These are phyloP conservation scores for Tribolium castaneum DNA, from an alignment of 1,140 invertebrate species.

Conservation along the genomic window DNA sequence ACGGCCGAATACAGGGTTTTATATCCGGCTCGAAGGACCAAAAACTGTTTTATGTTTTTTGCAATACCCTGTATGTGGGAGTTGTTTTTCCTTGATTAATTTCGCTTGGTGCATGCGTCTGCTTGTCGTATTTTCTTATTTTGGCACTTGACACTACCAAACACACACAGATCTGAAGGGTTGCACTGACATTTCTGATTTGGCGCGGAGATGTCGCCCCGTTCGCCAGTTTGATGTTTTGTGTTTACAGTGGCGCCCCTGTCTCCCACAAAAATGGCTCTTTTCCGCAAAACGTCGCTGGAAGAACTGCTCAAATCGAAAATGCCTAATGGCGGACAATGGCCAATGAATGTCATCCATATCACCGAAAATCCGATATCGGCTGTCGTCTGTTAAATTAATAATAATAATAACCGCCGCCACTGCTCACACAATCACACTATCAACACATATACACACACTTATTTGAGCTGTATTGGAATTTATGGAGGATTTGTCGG, in stretches of 20 bases:
- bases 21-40: no score
- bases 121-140: slow-evolving; percentile 2
- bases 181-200: slow-evolving; percentile 1
- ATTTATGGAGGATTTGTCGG: slow-evolving; percentile 47
- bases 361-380: slow-evolving; percentile 85
- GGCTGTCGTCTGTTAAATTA: slow-evolving; percentile 76
- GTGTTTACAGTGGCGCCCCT: slow-evolving; percentile 74
- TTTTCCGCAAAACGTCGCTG: slow-evolving; percentile 70
- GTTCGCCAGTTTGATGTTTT: slow-evolving; percentile 9
- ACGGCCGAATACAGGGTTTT: no score
- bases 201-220: neutral
- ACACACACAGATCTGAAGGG: neutral
- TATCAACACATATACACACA: slow-evolving; percentile 15
- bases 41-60: no score
- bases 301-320: slow-evolving; percentile 65
- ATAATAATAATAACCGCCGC: neutral
- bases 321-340: slow-evolving; percentile 59
- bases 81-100: neutral
- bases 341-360: slow-evolving; percentile 74
- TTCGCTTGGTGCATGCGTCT: neutral
- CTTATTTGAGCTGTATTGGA: slow-evolving; percentile 57
- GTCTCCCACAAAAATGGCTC: slow-evolving; percentile 76
- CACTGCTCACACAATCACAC: slow-evolving; percentile 19
- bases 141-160: neutral
- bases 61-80: no score